A percentile compares a stretch with the other conserved stretches of the same genome.
Conservation (phyloP, 2,113 vertebrate genomes). For the Mirounga angustirostris region DNA sequence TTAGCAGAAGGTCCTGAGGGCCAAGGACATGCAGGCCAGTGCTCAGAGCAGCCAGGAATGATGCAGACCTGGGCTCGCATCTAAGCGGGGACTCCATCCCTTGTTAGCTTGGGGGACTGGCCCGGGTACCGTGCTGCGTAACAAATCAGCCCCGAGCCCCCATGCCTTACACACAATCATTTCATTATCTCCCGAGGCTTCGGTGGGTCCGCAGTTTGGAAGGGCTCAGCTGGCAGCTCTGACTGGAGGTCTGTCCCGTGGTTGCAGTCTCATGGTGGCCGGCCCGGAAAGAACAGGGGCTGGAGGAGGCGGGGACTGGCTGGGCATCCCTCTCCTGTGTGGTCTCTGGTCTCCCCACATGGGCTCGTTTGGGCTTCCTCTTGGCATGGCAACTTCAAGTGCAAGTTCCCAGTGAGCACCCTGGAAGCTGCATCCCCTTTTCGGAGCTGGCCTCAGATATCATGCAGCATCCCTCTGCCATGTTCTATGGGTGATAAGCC, state of each 20-base stretch:
- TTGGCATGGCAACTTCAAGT: rapidly evolving
- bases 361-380: not conserved
- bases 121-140: rapidly evolving
- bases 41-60: not conserved
- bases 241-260: not conserved
- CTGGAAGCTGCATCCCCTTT: not conserved
- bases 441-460: not conserved
- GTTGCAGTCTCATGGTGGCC: not conserved
- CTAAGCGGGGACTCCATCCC: not conserved
- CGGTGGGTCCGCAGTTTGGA: not conserved
- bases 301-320: not conserved
- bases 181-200: not conserved
- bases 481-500: rapidly evolving
- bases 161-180: rapidly evolving
- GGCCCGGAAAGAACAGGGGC: not conserved
- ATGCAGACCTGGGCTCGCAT: not conserved
- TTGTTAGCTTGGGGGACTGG: not conserved
- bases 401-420: not conserved
- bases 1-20: not conserved
- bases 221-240: not conserved
- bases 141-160: not conserved
- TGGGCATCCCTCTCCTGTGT: rapidly evolving
- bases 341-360: not conserved
- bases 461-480: rapidly evolving
- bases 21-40: not conserved